Evolutionary conservation across 2,797 vertebrate genomes (phyloP).

Genomic region (Leuciscus waleckii): DNA sequence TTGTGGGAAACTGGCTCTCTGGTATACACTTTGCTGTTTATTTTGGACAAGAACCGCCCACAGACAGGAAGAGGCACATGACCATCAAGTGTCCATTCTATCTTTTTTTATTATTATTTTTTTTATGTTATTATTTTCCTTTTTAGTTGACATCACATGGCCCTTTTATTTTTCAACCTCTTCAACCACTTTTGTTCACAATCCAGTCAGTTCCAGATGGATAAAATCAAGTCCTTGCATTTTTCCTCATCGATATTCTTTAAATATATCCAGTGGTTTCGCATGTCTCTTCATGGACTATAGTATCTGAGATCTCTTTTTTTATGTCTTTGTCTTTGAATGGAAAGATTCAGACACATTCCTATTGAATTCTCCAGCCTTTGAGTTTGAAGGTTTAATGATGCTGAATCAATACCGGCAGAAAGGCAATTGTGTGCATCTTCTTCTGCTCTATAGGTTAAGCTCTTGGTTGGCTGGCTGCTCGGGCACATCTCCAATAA

Average conservation of each 20-base stretch:
- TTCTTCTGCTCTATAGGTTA: constrained; percentile 34
- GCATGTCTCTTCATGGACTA: not conserved
- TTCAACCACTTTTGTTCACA: not conserved
- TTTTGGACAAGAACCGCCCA: not conserved
- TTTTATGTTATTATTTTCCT: not conserved
- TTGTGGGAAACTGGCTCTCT: not conserved
- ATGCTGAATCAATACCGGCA: constrained; percentile 42
- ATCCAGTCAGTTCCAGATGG: not conserved
- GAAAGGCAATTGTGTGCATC: constrained; percentile 43
- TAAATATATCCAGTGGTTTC: not conserved
- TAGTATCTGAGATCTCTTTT: not conserved
- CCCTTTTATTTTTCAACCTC: not conserved
- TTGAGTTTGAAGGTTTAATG: constrained; percentile 46
- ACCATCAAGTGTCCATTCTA: not conserved
- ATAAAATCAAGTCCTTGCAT: not conserved
- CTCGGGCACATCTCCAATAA: constrained; percentile 8
- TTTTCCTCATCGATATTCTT: not conserved
- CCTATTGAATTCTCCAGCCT: constrained; percentile 40
- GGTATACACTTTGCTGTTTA: not conserved
- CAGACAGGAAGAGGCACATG: not conserved
- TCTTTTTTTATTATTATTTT: accelerated
- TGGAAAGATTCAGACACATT: not conserved
- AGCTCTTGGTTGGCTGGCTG: constrained; percentile 23
- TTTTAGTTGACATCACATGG: not conserved
- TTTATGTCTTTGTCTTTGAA: not conserved